phyloP scores from a whole-genome alignment of 23 tunicate species.

The Ciona savignyi region DNA sequence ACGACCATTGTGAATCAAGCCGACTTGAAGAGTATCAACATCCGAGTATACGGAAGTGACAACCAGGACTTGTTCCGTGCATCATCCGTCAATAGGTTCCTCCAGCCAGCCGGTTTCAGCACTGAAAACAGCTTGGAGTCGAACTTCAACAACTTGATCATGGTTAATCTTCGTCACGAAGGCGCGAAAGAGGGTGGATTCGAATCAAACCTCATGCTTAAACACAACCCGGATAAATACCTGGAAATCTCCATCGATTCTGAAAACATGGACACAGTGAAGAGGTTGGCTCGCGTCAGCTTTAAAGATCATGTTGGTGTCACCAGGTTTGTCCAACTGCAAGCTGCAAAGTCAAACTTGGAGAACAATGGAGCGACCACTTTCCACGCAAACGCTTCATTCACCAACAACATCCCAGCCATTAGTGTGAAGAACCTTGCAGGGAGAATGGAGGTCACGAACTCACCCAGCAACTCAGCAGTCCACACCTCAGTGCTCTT shows the following conservation, averaged over 20 bases:
- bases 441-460: neutral
- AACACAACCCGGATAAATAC: conserved; percentile 1
- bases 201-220: conserved; percentile 10
- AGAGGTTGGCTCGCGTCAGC: neutral
- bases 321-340: conserved; percentile 6
- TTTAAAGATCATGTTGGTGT: conserved; percentile 5
- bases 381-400: neutral
- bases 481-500: neutral
- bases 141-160: conserved; percentile 16
- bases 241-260: conserved; percentile 1
- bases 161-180: conserved; percentile 19
- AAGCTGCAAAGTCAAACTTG: neutral
- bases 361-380: neutral
- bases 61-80: neutral
- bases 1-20: conserved; percentile 13
- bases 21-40: conserved; percentile 16
- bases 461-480: neutral
- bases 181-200: conserved; percentile 15
- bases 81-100: neutral
- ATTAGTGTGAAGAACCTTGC: conserved; percentile 8
- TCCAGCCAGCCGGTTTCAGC: conserved; percentile 8
- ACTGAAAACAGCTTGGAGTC: conserved; percentile 21
- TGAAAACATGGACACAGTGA: neutral
- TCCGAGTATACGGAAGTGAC: conserved; percentile 9
- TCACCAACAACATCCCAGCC: conserved; percentile 4